Evolutionary conservation across 1,140 invertebrate species (phyloP), one percentile per base, ranked within the genome.

Genomic region (Pogonognathellus flavescens): DNA sequence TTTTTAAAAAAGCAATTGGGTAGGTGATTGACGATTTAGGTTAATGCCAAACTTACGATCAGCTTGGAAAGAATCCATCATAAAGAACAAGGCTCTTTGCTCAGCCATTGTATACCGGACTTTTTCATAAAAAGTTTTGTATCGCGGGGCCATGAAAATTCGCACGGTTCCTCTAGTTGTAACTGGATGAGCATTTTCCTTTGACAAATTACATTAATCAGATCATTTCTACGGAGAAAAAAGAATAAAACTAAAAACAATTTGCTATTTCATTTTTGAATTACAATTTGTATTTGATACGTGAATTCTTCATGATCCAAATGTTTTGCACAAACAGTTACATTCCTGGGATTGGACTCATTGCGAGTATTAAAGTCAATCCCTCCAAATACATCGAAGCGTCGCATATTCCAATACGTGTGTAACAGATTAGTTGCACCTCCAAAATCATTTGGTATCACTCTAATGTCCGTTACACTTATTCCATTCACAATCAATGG

Each of bases 261-360:
- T 13, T 53, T 53, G 13, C 7, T 53, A 8, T 7, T 11, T 16
- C 53, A 55, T 14, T 16, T 1, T 16, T 55, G 53, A 55, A 55
- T 59, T 76, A 84, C 84, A 14, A 85, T 70, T 20, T 62, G 52
- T 2, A 85, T 66, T 5, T 50, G 20, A 20, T 80, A 85, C 0
- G 49, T 31, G 25, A 82, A 85, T 50, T 80, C 70, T 41, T 85
- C 84, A 31, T 85, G 84, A 22, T 85, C 55, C 57, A 85, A 66
- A 70, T 85, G 84, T 72, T 85, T 80, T 6, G 49, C 57, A 20
- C 84, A 85, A 66, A 85, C 41, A 11, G 49, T 18, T 22, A 18
- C 31, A 49, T 49, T 49, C 16, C 16, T 14, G 13, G 70, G 25
- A 2, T n/a, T n/a, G 18, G 41, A 20, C 2, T 0, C n/a, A 62